phyloP scores from a whole-genome alignment of 2,888 invertebrate species.

The Caenorhabditis virilis region DNA sequence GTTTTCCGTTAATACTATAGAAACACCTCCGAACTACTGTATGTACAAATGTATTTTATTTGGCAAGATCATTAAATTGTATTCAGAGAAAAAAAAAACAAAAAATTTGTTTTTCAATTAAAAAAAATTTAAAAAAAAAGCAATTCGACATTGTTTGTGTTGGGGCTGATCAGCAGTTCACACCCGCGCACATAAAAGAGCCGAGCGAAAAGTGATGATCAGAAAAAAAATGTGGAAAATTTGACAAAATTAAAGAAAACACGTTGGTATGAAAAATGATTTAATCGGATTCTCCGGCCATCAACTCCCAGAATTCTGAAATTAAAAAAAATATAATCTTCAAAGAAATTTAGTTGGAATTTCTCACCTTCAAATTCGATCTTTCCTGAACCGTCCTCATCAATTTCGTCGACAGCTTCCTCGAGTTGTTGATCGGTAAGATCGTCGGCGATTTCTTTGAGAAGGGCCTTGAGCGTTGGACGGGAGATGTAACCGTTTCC shows the following conservation, averaged over 20 bases:
- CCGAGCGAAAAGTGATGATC: conserved; percentile 21
- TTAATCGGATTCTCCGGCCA: conserved; percentile 67
- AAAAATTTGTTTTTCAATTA: too few relatives aligned
- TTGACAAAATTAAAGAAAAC: not conserved
- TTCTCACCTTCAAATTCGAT: conserved; percentile 63
- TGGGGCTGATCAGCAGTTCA: not conserved
- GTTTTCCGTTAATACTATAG: too few relatives aligned
- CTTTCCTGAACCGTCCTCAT: conserved; percentile 68
- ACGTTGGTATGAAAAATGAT: not conserved
- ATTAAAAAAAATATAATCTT: conserved; percentile 2
- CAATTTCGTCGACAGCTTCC: conserved; percentile 67
- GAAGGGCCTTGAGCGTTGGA: conserved; percentile 65
- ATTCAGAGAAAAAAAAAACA: too few relatives aligned
- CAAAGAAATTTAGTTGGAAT: not conserved
- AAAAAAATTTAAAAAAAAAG: too few relatives aligned
- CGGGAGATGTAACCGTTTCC: conserved; percentile 71
- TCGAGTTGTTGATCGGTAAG: conserved; percentile 66
- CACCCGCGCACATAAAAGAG: not conserved
- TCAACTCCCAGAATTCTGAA: conserved; percentile 67
- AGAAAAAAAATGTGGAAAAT: conserved; percentile 12
- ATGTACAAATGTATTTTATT: too few relatives aligned
- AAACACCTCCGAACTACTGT: too few relatives aligned
- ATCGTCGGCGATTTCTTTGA: conserved; percentile 67
- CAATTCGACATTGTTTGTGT: too few relatives aligned
- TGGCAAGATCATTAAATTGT: too few relatives aligned